Percentiles rank a stretch among this genome's conserved stretches.
Evolutionary conservation across 2,888 invertebrate species (phyloP).

Genomic region (Tinea semifulvella): DNA sequence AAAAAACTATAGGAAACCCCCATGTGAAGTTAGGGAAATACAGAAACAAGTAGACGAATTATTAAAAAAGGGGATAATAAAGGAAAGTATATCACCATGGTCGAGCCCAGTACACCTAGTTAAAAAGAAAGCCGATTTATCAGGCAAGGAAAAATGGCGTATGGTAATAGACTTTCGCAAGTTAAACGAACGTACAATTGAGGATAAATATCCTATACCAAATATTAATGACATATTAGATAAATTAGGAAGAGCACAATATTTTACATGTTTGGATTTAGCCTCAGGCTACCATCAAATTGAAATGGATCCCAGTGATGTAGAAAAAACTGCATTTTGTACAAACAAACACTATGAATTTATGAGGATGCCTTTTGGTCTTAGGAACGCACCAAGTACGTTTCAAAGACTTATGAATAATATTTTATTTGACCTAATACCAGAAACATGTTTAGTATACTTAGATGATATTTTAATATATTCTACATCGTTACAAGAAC

Average conservation of each 20-base stretch:
- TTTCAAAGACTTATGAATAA: constrained; percentile 31
- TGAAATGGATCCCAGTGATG: constrained; percentile 18
- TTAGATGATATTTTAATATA: constrained; percentile 26
- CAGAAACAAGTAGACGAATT: constrained; percentile 20
- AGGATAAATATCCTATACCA: constrained; percentile 23
- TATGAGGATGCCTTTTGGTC: constrained; percentile 23
- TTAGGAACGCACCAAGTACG: constrained; percentile 25
- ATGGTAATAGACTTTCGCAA: constrained; percentile 22
- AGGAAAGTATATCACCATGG: constrained; percentile 22
- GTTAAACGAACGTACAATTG: constrained; percentile 23
- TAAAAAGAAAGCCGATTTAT: constrained; percentile 22
- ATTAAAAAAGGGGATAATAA: constrained; percentile 22
- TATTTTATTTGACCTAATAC: constrained; percentile 22
- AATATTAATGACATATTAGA: constrained; percentile 24
- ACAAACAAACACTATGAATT: constrained; percentile 25
- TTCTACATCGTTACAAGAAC: constrained; percentile 20
- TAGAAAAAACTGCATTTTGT: constrained; percentile 24
- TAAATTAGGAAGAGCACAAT: constrained; percentile 21
- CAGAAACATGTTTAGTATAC: constrained; percentile 22
- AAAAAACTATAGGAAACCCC: constrained; percentile 19
- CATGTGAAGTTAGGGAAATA: constrained; percentile 21
- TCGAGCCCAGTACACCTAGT: constrained; percentile 22
- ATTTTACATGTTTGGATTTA: constrained; percentile 17
- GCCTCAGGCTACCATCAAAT: constrained; percentile 16
- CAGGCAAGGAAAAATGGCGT: constrained; percentile 21